Conservation (phyloP, 1,140 invertebrate species). For the Drosophila melanogaster region Release_6_plus_ISO1_MT NT_033779.5:13968001-13968500, state of each 20-base stretch:
- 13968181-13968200: neutral
- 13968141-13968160: neutral
- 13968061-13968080: constrained; percentile 5
- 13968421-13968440: constrained; percentile 59
- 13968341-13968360: constrained; percentile 62
- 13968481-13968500: constrained; percentile 73
- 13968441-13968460: constrained; percentile 75
- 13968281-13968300: constrained; percentile 32
- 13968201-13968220: constrained; percentile 2
- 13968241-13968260: constrained; percentile 13
- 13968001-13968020: constrained; percentile 24
- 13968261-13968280: constrained; percentile 22
- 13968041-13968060: constrained; percentile 32
- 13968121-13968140: neutral
- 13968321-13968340: constrained; percentile 13
- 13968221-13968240: neutral
- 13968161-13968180: neutral
- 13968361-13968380: constrained; percentile 46
- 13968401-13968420: constrained; percentile 72
- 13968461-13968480: constrained; percentile 78
- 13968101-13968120: neutral
- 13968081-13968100: constrained; percentile 14
- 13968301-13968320: constrained; percentile 20
- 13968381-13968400: constrained; percentile 70
- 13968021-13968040: constrained; percentile 49